These are phyloP conservation scores for Natator depressus DNA, from an alignment of 2,113 vertebrate genomes.

Conservation along the genomic window DNA sequence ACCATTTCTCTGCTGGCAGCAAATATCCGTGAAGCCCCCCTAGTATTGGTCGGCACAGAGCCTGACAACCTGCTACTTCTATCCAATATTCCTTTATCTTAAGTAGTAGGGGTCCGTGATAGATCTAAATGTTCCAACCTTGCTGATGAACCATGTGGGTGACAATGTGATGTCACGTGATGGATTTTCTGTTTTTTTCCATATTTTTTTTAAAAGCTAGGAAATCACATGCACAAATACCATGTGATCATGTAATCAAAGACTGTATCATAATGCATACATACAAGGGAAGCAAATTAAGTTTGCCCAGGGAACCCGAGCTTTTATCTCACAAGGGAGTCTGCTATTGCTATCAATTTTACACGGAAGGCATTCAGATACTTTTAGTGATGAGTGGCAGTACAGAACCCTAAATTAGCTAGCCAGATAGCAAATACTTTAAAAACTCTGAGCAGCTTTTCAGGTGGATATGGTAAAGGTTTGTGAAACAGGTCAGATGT, in stretches of 20 bases:
- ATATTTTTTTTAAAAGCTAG: rapidly evolving
- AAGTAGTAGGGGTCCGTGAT: not conserved
- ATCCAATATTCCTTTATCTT: not conserved
- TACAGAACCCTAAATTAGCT: not conserved
- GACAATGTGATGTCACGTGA: not conserved
- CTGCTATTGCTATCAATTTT: not conserved
- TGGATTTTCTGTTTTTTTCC: not conserved
- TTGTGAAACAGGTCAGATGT: not conserved
- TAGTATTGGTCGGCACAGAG: not conserved
- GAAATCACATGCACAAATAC: not conserved
- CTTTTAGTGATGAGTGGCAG: not conserved
- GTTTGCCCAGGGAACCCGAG: not conserved
- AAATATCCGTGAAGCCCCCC: not conserved
- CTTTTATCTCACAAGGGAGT: not conserved
- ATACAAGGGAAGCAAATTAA: not conserved
- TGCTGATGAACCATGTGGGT: not conserved
- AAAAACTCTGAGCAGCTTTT: not conserved
- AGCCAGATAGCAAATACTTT: not conserved
- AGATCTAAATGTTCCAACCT: not conserved
- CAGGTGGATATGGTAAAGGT: not conserved
- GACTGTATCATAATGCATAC: not conserved
- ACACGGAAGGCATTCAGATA: not conserved
- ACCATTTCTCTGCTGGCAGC: not conserved
- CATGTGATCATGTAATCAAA: not conserved
- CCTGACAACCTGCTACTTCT: not conserved